Conservation (phyloP, 2,888 invertebrate genomes). For the Aplocera efformata region DNA sequence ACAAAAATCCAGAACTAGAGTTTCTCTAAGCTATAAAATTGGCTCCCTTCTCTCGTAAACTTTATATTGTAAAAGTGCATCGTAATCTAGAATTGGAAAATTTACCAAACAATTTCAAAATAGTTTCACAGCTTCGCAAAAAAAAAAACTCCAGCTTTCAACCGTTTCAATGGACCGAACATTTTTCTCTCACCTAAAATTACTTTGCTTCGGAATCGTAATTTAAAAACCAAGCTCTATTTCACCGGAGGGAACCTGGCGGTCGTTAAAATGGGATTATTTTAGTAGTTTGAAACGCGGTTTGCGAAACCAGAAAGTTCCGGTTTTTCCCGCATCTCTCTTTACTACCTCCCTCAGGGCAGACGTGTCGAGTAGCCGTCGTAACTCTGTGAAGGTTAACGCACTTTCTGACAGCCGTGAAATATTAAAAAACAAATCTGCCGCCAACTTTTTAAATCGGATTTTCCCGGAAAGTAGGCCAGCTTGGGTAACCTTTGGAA, state of each 20-base stretch:
- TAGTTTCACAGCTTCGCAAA: background rate
- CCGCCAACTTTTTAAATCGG: conserved; percentile 20
- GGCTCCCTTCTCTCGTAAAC: too few relatives aligned
- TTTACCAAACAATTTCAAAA: background rate
- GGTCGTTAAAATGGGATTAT: conserved; percentile 45
- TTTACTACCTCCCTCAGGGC: conserved; percentile 4
- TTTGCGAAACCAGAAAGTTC: conserved; percentile 3
- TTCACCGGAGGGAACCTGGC: conserved; percentile 25
- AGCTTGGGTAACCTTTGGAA: background rate
- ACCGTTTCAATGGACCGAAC: conserved; percentile 18
- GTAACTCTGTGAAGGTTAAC: conserved; percentile 20
- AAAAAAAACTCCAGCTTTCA: conserved; percentile 16
- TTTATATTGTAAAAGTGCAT: too few relatives aligned
- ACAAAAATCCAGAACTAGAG: too few relatives aligned
- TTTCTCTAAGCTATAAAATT: too few relatives aligned
- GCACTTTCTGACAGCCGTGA: conserved; percentile 22
- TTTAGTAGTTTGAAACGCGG: conserved; percentile 35
- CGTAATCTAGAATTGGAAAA: too few relatives aligned
- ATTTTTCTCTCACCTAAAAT: conserved; percentile 21
- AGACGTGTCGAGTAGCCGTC: conserved; percentile 7
- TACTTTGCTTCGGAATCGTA: conserved; percentile 19
- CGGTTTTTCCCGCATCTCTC: conserved; percentile 6
- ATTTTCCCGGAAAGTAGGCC: conserved; percentile 12
- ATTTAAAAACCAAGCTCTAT: conserved; percentile 33
- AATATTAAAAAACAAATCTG: conserved; percentile 25